Evolutionary conservation across 2,888 invertebrate genomes (phyloP).

Genomic region (Agrotis segetum): DNA sequence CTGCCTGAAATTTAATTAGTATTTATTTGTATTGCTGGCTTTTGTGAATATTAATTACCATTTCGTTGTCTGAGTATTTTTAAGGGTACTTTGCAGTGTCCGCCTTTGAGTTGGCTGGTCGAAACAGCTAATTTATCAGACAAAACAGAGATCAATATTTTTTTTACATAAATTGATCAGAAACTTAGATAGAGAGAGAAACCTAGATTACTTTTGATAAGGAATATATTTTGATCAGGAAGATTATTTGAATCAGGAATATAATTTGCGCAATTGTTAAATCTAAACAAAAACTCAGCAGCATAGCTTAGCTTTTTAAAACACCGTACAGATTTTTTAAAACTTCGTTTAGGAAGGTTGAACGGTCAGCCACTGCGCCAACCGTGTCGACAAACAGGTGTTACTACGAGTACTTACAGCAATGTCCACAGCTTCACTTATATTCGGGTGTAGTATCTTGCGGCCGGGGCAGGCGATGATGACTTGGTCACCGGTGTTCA

Average conservation of each 20-base stretch:
- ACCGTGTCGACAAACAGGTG: too few relatives aligned
- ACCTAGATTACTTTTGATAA: background rate
- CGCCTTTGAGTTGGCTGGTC: background rate
- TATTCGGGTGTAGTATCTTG: slow-evolving; percentile 79
- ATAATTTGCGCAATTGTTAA: background rate
- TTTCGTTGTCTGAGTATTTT: too few relatives aligned
- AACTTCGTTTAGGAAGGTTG: too few relatives aligned
- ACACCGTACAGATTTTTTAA: too few relatives aligned
- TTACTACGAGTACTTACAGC: slow-evolving; percentile 76
- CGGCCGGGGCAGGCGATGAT: slow-evolving; percentile 80
- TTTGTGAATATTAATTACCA: background rate
- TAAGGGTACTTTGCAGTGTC: too few relatives aligned
- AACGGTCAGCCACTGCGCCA: too few relatives aligned
- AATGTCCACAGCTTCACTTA: slow-evolving; percentile 69
- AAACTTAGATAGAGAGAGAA: too few relatives aligned
- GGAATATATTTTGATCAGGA: too few relatives aligned
- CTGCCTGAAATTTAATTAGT: slow-evolving; percentile 69
- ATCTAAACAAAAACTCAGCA: too few relatives aligned
- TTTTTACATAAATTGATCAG: too few relatives aligned
- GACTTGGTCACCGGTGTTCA: slow-evolving; percentile 78
- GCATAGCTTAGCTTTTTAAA: too few relatives aligned
- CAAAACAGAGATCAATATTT: background rate
- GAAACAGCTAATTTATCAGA: too few relatives aligned
- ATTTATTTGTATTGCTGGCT: background rate
- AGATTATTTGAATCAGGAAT: background rate